A percentile compares a stretch with the other conserved stretches of the same genome.
phyloP scores from a whole-genome alignment of 2,888 invertebrate genomes.

The Apotomis capreana region DNA sequence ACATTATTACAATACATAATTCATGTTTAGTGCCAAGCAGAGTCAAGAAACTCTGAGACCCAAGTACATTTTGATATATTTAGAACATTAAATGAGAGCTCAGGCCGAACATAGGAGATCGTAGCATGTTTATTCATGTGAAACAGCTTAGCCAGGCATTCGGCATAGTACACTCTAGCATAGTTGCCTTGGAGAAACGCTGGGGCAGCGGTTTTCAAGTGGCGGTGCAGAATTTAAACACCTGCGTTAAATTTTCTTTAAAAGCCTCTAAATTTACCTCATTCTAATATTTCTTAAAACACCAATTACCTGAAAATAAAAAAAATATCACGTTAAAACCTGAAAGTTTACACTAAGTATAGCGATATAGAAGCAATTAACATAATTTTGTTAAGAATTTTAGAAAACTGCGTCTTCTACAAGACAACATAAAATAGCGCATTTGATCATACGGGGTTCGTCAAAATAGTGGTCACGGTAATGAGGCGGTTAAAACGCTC shows the following conservation, averaged over 20 bases:
- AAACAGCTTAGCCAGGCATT: constrained; percentile 26
- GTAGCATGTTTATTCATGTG: constrained; percentile 31
- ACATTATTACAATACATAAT: background rate
- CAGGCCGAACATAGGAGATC: constrained; percentile 9
- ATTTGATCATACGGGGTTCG: no score
- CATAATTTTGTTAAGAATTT: no score
- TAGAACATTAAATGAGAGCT: constrained; percentile 2
- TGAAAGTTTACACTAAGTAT: no score
- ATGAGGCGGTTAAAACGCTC: no score
- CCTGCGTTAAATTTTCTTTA: background rate
- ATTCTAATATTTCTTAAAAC: no score
- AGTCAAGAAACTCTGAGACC: background rate
- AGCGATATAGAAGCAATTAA: no score
- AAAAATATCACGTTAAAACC: no score
- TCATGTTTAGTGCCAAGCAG: background rate
- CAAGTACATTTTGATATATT: constrained; percentile 5
- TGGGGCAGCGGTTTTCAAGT: constrained; percentile 11
- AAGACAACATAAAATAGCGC: no score
- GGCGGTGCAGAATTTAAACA: constrained; percentile 6
- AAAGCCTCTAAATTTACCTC: no score
- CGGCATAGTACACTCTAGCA: constrained; percentile 5
- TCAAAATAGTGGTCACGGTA: background rate
- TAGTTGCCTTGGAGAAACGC: constrained; percentile 13
- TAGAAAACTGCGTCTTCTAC: no score
- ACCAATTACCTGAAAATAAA: no score